These are phyloP conservation scores for Mamestra brassicae DNA, from an alignment of 2,888 invertebrate genomes.

Conservation along the genomic window DNA sequence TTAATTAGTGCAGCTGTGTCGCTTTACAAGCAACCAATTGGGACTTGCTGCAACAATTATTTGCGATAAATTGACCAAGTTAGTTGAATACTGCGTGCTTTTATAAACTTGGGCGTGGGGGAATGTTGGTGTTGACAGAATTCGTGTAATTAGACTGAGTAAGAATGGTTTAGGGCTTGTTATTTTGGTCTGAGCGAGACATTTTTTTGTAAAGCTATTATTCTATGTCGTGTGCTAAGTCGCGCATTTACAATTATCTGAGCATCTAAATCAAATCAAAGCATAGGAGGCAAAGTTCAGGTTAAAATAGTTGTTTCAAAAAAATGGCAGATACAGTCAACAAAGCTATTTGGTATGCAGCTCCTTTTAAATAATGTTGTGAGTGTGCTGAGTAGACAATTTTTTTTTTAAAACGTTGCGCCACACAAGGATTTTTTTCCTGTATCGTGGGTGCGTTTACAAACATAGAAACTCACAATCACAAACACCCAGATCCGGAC, in stretches of 20 bases:
- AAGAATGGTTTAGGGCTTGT: background rate
- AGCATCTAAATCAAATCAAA: too few relatives aligned
- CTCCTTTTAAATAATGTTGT: too few relatives aligned
- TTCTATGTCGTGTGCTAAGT: background rate
- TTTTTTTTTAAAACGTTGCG: too few relatives aligned
- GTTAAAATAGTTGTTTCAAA: too few relatives aligned
- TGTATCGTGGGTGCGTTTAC: too few relatives aligned
- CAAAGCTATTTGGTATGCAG: too few relatives aligned
- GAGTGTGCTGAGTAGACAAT: too few relatives aligned
- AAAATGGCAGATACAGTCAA: too few relatives aligned
- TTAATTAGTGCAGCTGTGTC: conserved; percentile 63
- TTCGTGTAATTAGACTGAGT: conserved; percentile 26
- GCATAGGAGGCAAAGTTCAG: too few relatives aligned
- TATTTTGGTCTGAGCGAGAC: conserved; percentile 17
- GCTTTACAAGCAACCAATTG: conserved; percentile 49
- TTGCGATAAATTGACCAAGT: conserved; percentile 36
- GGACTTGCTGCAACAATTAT: conserved; percentile 53
- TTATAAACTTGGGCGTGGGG: conserved; percentile 29
- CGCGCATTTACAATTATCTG: background rate
- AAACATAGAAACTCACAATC: too few relatives aligned
- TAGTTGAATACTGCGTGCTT: conserved; percentile 25
- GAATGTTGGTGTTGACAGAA: conserved; percentile 38
- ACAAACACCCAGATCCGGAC: too few relatives aligned
- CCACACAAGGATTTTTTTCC: too few relatives aligned
- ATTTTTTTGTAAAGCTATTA: conserved; percentile 1